A percentile compares a stretch with the other conserved stretches of the same genome.
phyloP scores from a whole-genome alignment of 2,113 vertebrate species.

The Camelus dromedarius region DNA sequence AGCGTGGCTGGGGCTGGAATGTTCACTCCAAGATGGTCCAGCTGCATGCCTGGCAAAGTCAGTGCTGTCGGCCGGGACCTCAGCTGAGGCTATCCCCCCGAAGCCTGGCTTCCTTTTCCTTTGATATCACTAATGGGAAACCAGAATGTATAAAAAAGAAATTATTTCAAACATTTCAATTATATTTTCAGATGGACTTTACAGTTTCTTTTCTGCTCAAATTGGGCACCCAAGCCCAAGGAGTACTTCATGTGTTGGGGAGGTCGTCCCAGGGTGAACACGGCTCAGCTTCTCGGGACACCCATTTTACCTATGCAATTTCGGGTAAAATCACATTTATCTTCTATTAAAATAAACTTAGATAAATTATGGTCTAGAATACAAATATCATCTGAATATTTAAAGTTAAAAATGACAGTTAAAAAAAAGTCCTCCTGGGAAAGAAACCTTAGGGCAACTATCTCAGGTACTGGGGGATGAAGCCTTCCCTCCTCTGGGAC shows the following conservation, averaged over 20 bases:
- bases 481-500: neutral
- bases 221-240: neutral
- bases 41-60: neutral
- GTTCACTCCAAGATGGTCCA: neutral
- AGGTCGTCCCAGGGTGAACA: neutral
- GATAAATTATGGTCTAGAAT: neutral
- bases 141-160: neutral
- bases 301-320: neutral
- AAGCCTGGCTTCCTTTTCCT: neutral
- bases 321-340: neutral
- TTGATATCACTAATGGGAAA: neutral
- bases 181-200: neutral
- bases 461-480: neutral
- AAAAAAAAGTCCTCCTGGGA: neutral
- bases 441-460: neutral
- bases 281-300: neutral
- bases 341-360: neutral
- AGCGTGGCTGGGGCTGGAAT: neutral
- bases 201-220: neutral
- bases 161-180: conserved; percentile 5
- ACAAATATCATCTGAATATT: neutral
- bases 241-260: neutral
- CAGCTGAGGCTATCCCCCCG: neutral
- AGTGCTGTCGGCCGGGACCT: neutral
- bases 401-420: neutral